Base-by-base conservation (phyloP, 2,888 invertebrate species). In the Orthosia gracilis region DNA sequence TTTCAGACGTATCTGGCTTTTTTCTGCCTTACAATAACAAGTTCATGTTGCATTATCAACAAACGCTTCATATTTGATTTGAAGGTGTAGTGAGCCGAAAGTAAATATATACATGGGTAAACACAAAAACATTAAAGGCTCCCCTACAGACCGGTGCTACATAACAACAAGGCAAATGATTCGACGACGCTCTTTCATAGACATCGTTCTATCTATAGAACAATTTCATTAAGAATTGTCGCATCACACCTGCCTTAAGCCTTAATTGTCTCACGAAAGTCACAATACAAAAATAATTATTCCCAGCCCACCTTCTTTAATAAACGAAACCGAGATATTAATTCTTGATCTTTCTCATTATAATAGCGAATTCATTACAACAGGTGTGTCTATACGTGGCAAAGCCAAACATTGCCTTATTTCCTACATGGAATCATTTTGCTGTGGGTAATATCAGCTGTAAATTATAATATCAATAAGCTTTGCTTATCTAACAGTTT, bases 381-480 rank as follows among this genome's bases (percentile, higher is more conserved):
- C 23, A 31, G 40, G 17, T 67, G 58, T 40, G 13, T 5, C 0
- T 40, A 69, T 21, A 64, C 11, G 23, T 26, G 59, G 9, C 15
- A 9, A 21, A n/a, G 0, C 9, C 26, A 31, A 49, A 59, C 1
- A 61, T 15, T 57, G 40, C 57, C 61, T 62, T 49, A 52, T 78
- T 64, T 71, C 78, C 23, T 7, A 9, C 18, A 7, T 50, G 18
- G 7, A 69, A 62, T 69, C 45, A 76, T 54, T 61, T 50, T 3
- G 4, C 17, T 13, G 17, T 3, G 62, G 18, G 26, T 63, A 73
- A 52, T 26, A 49, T 21, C 73, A 54, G 45, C 23, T 61, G 61
- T 61, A 52, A 4, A 64, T 68, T 50, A 21, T 49, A 61, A 68
- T 79, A 74, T 21, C 58, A 78, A 67, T 64, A 63, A 45, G 40